Conservation (phyloP, 2,113 vertebrate species). For the Naja naja region DNA sequence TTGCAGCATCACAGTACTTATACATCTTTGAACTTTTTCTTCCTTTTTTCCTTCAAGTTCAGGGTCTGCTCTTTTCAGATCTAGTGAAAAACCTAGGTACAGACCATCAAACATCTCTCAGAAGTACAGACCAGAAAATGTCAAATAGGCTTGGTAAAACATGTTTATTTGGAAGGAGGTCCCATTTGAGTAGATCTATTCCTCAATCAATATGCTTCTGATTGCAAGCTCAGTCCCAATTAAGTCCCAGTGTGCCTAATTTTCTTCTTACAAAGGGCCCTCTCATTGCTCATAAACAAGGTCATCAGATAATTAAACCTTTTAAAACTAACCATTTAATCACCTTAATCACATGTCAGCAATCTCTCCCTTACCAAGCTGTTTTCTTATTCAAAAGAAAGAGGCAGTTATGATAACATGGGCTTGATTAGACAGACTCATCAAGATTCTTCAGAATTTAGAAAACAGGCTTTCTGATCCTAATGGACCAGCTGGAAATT, state of each 20-base stretch:
- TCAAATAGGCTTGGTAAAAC: not conserved
- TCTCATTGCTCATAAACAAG: not conserved
- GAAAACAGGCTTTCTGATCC: not conserved
- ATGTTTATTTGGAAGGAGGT: not conserved
- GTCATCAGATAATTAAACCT: not conserved
- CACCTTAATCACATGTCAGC: not conserved
- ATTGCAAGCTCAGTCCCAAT: not conserved
- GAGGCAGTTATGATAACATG: not conserved
- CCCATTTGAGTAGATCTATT: not conserved
- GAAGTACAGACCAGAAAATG: not conserved
- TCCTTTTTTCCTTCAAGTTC: too few relatives aligned
- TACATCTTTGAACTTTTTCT: not conserved
- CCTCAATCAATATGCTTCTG: not conserved
- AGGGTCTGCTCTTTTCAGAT: too few relatives aligned
- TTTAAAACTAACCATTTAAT: not conserved
- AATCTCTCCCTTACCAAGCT: not conserved
- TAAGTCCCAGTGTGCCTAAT: not conserved
- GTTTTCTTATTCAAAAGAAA: not conserved
- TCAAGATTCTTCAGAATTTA: not conserved
- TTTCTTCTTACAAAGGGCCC: not conserved
- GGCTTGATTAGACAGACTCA: not conserved
- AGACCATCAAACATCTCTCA: not conserved
- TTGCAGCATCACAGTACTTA: not conserved
- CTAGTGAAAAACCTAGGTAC: not conserved
- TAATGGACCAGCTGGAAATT: not conserved